These are phyloP conservation scores for Arizona elegans DNA, from an alignment of 2,113 vertebrate species.

Conservation along the genomic window DNA sequence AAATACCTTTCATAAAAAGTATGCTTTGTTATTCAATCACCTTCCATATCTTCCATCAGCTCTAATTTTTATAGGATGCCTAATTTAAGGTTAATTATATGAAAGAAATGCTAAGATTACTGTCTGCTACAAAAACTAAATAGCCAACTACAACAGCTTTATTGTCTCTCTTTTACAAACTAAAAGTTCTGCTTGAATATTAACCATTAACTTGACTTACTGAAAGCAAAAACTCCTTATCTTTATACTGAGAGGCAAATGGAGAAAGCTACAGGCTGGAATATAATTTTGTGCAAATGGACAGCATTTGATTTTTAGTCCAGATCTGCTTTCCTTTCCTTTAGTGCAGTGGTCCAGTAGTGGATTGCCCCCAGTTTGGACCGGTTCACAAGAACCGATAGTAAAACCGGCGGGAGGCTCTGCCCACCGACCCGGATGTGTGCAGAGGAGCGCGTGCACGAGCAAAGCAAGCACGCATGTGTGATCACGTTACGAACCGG, in stretches of 20 bases:
- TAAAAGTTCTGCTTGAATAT: not conserved
- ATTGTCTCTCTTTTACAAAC: not conserved
- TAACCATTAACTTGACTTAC: not conserved
- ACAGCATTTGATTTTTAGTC: not conserved
- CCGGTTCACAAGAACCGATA: no score
- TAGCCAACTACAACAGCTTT: not conserved
- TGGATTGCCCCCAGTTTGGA: no score
- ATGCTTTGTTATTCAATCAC: not conserved
- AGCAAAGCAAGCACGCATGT: no score
- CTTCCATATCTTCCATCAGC: not conserved
- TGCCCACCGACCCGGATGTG: no score
- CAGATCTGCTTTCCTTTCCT: not conserved
- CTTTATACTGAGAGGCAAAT: not conserved
- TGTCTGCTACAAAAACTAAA: not conserved
- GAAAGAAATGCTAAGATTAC: slow-evolving; percentile 1
- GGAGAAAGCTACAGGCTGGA: not conserved
- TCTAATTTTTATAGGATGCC: not conserved
- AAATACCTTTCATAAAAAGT: not conserved
- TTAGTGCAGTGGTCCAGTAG: not conserved
- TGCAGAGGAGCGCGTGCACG: no score
- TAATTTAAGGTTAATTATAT: not conserved
- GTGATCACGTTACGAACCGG: no score
- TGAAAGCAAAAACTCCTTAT: not conserved
- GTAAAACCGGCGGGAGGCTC: no score
- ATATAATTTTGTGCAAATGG: not conserved